phyloP scores from a whole-genome alignment of 1,140 invertebrate species.

The Cotesia vestalis region DNA sequence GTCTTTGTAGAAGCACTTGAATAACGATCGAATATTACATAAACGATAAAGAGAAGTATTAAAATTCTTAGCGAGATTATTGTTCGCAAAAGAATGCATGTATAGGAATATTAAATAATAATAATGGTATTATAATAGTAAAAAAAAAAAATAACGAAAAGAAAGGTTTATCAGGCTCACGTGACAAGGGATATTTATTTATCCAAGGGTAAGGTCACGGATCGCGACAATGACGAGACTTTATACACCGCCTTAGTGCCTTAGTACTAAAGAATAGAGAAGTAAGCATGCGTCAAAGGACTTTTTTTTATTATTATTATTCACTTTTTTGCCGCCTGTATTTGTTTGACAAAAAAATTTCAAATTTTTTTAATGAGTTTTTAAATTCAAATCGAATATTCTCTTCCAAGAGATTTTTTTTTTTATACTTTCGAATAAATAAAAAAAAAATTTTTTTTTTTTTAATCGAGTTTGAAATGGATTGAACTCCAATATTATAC shows the following conservation, averaged over 20 bases:
- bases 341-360: neutral
- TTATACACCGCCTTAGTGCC: conserved; percentile 15
- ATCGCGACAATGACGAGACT: conserved; percentile 31
- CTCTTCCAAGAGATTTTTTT: too few relatives aligned
- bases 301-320: neutral
- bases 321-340: neutral
- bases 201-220: conserved; percentile 55
- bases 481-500: too few relatives aligned
- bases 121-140: neutral
- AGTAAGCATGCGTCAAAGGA: conserved; percentile 19
- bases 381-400: too few relatives aligned
- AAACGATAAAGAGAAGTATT: too few relatives aligned
- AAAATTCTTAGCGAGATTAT: too few relatives aligned
- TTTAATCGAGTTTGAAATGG: too few relatives aligned
- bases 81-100: too few relatives aligned
- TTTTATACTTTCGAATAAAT: too few relatives aligned
- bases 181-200: conserved; percentile 53
- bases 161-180: conserved; percentile 35
- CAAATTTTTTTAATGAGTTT: neutral
- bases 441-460: too few relatives aligned
- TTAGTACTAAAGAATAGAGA: conserved; percentile 9
- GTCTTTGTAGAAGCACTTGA: too few relatives aligned
- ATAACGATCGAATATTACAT: too few relatives aligned
- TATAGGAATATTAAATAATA: too few relatives aligned
- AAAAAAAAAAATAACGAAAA: conserved; percentile 19